Base-by-base conservation (phyloP, 2,797 vertebrate species). In the Agapornis canus region DNA sequence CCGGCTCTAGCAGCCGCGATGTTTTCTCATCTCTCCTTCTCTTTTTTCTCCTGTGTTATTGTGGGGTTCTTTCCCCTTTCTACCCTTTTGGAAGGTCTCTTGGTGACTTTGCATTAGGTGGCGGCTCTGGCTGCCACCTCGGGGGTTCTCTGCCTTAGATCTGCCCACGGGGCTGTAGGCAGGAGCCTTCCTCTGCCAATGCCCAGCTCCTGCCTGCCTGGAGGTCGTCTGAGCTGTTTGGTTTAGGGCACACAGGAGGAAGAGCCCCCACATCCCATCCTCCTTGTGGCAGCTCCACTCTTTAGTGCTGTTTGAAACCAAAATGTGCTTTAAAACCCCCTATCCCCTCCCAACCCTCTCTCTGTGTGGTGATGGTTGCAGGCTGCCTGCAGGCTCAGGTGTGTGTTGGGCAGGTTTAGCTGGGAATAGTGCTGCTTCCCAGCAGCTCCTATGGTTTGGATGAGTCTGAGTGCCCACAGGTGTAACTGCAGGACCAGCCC, bases 11-110 rank as follows among this genome's bases (percentile, higher is more conserved):
- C 68, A 68, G 64, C 64, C 1, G 15, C 37, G 79, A 81, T 43
- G 66, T 86, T 84, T 87, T 87, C 92, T 89, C 83, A 70, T 83
- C 89, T 82, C 60, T 83, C 37, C 2, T 48, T 60, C 45, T 31
- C 59, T 56, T 29, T 21, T 35, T 35, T 14, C 35, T 3, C 4
- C 13, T 10, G 1, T 7, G 26, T 4, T 31, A n/a, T 68, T 27
- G 22, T 39, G 20, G 7, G 5, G 6, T 17, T 15, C 32, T 19
- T 11, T 4, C 4, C 16, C 18, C 12, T 18, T 2, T 47, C 25
- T 25, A 11, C 69, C 45, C 27, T 20, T 92, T 48, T 31, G 54
- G 45, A 45, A 71, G 56, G 23, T 39, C 14, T 17, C 68, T 31
- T 1, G 0, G 45, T 64, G 76, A 45, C 72, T 80, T 23, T 5